phyloP scores from a whole-genome alignment of 2,888 invertebrate genomes.

The Lasioglossum calceatum region DNA sequence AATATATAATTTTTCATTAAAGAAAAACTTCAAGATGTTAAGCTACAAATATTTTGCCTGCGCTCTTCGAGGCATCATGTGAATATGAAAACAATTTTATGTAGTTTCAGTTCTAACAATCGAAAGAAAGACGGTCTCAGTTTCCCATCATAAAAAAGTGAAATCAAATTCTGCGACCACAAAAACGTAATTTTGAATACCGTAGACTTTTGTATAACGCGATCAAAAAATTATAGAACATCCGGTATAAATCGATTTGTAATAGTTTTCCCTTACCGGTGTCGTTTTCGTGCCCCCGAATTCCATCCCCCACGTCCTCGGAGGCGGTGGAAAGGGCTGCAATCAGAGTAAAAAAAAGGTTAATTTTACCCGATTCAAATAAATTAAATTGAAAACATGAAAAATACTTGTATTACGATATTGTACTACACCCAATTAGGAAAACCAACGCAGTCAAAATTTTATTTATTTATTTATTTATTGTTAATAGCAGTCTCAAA shows the following conservation, averaged over 20 bases:
- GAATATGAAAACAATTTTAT: neutral
- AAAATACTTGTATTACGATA: no score
- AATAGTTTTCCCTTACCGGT: constrained; percentile 76
- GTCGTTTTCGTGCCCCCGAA: constrained; percentile 78
- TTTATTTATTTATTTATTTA: no score
- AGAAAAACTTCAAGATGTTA: neutral
- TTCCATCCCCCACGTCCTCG: constrained; percentile 78
- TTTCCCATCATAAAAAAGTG: no score
- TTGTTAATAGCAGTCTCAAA: no score
- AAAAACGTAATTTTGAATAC: no score
- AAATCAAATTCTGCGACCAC: no score
- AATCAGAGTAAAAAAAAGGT: constrained; percentile 65
- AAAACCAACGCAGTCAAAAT: no score
- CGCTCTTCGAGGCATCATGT: neutral
- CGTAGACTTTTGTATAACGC: no score
- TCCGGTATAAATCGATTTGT: constrained; percentile 1
- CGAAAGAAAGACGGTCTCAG: neutral
- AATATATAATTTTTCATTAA: neutral
- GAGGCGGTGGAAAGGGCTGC: constrained; percentile 80
- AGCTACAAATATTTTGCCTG: neutral
- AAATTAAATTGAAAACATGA: no score
- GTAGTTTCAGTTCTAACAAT: neutral
- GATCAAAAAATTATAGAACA: neutral
- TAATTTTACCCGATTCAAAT: neutral
- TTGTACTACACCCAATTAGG: no score